These are phyloP conservation scores for Drosophila lini DNA, from an alignment of 1,140 invertebrate genomes.

Conservation along the genomic window DNA sequence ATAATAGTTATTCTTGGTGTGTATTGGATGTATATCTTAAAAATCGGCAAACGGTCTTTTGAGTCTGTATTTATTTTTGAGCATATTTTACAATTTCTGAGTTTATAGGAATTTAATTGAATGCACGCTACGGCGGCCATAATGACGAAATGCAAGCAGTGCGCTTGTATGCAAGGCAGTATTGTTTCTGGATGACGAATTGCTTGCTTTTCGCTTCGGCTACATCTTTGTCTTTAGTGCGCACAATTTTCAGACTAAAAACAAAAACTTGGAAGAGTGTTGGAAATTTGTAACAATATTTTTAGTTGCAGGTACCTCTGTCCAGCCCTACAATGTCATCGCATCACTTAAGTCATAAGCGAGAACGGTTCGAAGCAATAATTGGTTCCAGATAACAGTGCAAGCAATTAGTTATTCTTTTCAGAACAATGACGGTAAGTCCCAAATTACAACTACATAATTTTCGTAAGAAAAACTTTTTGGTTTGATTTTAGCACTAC, in stretches of 20 bases:
- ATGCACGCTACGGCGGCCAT: too few species aligned
- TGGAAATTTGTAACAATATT: neutral
- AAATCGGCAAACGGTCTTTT: too few species aligned
- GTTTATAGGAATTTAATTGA: too few species aligned
- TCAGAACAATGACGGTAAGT: conserved; percentile 65
- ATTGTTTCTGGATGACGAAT: too few species aligned
- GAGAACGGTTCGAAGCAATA: conserved; percentile 14
- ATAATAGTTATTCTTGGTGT: too few species aligned
- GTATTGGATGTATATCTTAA: too few species aligned
- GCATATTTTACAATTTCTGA: too few species aligned
- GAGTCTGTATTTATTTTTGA: too few species aligned
- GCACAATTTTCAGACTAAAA: neutral
- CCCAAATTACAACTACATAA: neutral
- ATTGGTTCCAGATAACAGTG: conserved; percentile 18
- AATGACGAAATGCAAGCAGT: too few species aligned
- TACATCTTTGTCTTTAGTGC: neutral
- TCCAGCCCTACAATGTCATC: conserved; percentile 28
- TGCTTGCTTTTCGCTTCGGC: too few species aligned
- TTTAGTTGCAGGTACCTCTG: conserved; percentile 13
- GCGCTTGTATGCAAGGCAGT: too few species aligned
- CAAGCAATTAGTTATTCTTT: conserved; percentile 15
- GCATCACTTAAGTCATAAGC: conserved; percentile 3
- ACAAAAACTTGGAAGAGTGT: neutral
- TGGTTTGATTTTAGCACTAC: conserved; percentile 76
- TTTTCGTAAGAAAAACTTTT: neutral